phyloP scores from a whole-genome alignment of 2,888 invertebrate species.

The Coenonympha arcania region DNA sequence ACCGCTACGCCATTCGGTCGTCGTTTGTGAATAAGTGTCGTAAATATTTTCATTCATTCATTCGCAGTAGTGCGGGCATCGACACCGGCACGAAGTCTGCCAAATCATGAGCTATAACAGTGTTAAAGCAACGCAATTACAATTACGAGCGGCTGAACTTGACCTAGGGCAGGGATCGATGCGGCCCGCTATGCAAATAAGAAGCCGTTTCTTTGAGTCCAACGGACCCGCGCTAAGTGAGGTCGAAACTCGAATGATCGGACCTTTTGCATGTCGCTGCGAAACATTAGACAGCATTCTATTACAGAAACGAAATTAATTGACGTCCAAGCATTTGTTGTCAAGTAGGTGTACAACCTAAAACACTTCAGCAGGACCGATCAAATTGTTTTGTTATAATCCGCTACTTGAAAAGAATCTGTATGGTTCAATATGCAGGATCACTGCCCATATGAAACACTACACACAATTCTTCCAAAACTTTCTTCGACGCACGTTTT shows the following conservation, averaged over 20 bases:
- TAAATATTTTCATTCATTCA: too few species aligned
- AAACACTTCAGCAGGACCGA: too few species aligned
- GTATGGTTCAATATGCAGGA: too few species aligned
- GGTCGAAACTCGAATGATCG: conserved; percentile 23
- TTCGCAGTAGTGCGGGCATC: conserved; percentile 7
- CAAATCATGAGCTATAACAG: conserved; percentile 53
- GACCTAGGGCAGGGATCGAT: conserved; percentile 66
- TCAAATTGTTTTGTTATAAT: too few species aligned
- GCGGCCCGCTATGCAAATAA: conserved; percentile 66
- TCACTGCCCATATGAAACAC: too few species aligned
- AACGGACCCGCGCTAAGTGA: conserved; percentile 23
- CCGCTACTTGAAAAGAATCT: too few species aligned
- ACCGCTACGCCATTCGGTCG: too few species aligned
- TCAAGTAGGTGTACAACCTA: too few species aligned
- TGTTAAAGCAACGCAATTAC: conserved; percentile 62
- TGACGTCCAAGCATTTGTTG: too few species aligned
- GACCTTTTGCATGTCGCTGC: conserved; percentile 20
- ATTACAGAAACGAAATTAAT: neutral
- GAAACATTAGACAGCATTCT: neutral
- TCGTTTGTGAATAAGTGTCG: too few species aligned
- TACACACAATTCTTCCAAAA: too few species aligned
- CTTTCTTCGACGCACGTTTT: too few species aligned
- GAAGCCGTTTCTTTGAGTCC: conserved; percentile 49
- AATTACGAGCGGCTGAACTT: conserved; percentile 61
- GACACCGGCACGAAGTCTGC: conserved; percentile 26